Evolutionary conservation across 2,888 invertebrate species (phyloP), one percentile per base, ranked within the genome.

Genomic region (Acanthopleura granulata): DNA sequence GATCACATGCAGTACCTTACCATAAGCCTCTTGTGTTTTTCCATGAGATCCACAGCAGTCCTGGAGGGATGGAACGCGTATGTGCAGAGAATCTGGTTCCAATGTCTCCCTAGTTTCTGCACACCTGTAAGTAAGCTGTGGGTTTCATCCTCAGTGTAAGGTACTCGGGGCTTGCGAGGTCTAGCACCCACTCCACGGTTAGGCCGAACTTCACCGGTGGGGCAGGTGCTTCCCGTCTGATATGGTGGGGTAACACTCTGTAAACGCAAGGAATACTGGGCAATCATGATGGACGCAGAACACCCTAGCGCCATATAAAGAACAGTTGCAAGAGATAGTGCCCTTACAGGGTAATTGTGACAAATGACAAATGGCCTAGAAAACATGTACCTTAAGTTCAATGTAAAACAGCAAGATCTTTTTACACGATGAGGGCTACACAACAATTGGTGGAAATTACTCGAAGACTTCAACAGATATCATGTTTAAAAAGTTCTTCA

Each of bases 1-100:
- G n/a, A n/a, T 40, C 4, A 9, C 40, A 40, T 40, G 40, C 9
- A 40, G n/a, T n/a, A n/a, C n/a, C 77, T 57, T 74, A 87, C 87
- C 82, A 73, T 74, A 72, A 88, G 66, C 74, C 84, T 81, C 74
- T 84, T 86, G 76, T 85, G 85, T 77, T 89, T 88, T 62, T 87
- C 87, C 78, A 81, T 86, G n/a, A 89, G 77, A 77, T 89, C 88
- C 15, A 86, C 83, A 74, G 86, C 83, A 14, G 85, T 88, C 25
- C 89, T 79, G 9, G 82, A 79, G 0, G 85, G 84, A 75, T 89
- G 86, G 76, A 89, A 89, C 49, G 81, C 72, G 74, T 86, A 88
- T 6, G 84, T 83, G 18, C 75, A 72, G 14, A 88, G 81, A 61
- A 89, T 88, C 75, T 86, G 84, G 61, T 81, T 81, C 89, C 89